These are phyloP conservation scores for Melopsittacus undulatus DNA, from an alignment of 2,797 vertebrate genomes.

Conservation along the genomic window DNA sequence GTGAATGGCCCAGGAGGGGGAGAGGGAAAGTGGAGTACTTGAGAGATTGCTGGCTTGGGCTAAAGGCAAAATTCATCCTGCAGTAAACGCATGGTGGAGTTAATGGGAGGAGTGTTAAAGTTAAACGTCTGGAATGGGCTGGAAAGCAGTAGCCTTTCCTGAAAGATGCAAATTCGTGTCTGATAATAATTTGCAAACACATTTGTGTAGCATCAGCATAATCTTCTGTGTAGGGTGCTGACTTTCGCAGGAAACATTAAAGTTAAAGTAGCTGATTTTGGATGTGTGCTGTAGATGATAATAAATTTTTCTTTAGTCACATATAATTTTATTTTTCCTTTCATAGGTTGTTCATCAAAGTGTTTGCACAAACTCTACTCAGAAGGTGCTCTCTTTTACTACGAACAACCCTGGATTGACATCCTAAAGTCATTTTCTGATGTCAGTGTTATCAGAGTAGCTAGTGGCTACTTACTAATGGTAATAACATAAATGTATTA, in stretches of 20 bases:
- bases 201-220: background rate
- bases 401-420: constrained; percentile 95
- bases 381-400: constrained; percentile 96
- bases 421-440: constrained; percentile 98
- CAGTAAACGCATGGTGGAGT: background rate
- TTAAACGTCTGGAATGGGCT: background rate
- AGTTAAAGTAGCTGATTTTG: background rate
- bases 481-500: constrained; percentile 71
- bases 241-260: background rate
- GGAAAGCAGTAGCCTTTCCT: background rate
- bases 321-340: background rate
- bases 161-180: background rate
- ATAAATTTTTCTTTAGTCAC: background rate
- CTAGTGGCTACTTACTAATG: constrained; percentile 97
- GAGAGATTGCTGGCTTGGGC: constrained; percentile 21
- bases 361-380: constrained; percentile 91
- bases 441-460: constrained; percentile 94
- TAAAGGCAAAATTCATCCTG: background rate
- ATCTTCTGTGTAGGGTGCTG: background rate
- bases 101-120: background rate
- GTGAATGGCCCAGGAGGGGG: constrained; percentile 69
- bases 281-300: background rate
- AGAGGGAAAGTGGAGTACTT: constrained; percentile 26
- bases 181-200: background rate
- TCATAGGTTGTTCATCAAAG: constrained; percentile 92